These are phyloP conservation scores for Drosophila malerkotliana DNA, from an alignment of 1,140 invertebrate genomes.

Conservation along the genomic window DNA sequence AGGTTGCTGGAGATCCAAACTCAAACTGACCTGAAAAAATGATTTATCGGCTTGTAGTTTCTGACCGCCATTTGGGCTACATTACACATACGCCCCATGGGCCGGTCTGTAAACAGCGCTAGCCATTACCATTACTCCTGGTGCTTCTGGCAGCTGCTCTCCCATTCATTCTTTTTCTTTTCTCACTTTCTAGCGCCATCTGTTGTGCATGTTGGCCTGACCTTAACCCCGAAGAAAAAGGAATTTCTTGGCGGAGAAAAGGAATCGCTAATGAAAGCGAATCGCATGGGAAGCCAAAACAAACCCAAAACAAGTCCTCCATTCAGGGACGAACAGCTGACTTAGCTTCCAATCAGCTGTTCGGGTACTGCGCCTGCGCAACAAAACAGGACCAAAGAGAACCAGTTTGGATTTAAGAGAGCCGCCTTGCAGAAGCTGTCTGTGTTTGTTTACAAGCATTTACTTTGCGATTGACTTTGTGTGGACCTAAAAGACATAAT, in stretches of 20 bases:
- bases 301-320: slow-evolving; percentile 62
- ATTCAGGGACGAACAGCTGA: slow-evolving; percentile 47
- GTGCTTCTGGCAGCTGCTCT: slow-evolving; percentile 11
- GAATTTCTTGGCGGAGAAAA: background rate
- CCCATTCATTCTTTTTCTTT: slow-evolving; percentile 7
- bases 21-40: slow-evolving; percentile 11
- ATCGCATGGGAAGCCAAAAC: slow-evolving; percentile 7
- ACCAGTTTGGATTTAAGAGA: slow-evolving; percentile 36
- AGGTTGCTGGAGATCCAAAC: background rate
- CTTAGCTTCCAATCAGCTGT: slow-evolving; percentile 48
- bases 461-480: slow-evolving; percentile 29
- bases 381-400: slow-evolving; percentile 30
- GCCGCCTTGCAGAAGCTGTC: slow-evolving; percentile 20
- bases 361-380: slow-evolving; percentile 56
- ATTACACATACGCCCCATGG: slow-evolving; percentile 61
- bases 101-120: slow-evolving; percentile 59
- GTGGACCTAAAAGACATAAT: background rate
- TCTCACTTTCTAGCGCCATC: slow-evolving; percentile 52
- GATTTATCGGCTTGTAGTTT: slow-evolving; percentile 28
- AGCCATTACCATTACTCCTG: slow-evolving; percentile 66
- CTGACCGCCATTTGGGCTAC: slow-evolving; percentile 9
- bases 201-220: slow-evolving; percentile 61
- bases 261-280: slow-evolving; percentile 5
- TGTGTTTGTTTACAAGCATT: slow-evolving; percentile 20
- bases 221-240: slow-evolving; percentile 60